Evolutionary conservation across 2,797 vertebrate species (phyloP).

Genomic region (Alexandromys oeconomus): DNA sequence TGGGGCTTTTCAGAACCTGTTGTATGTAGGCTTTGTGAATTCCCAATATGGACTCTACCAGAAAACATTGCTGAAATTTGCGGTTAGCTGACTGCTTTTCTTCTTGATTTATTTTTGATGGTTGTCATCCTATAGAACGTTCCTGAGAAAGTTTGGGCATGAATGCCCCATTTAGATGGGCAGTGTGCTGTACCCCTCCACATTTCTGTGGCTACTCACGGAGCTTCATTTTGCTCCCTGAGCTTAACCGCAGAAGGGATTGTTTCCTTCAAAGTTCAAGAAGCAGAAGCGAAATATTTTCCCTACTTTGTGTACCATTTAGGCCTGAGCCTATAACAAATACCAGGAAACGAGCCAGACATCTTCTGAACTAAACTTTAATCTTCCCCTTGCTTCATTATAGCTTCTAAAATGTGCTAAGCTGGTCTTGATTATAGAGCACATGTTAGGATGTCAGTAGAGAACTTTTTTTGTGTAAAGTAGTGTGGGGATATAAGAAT

Average conservation of each 20-base stretch:
- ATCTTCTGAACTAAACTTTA: constrained; percentile 46
- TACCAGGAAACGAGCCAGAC: constrained; percentile 41
- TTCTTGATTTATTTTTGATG: background rate
- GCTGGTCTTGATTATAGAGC: constrained; percentile 46
- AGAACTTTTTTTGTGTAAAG: background rate
- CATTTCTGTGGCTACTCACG: background rate
- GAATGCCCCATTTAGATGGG: background rate
- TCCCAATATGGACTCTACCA: background rate
- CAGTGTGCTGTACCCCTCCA: background rate
- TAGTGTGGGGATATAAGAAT: constrained; percentile 5
- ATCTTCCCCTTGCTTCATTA: background rate
- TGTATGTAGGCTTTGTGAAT: background rate
- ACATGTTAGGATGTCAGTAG: background rate
- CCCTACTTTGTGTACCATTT: background rate
- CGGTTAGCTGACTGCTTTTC: background rate
- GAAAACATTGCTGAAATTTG: background rate
- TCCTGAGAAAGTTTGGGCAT: background rate
- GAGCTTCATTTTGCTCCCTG: background rate
- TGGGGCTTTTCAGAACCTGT: background rate
- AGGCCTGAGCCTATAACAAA: constrained; percentile 4
- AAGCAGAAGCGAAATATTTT: constrained; percentile 17
- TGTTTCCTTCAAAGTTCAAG: background rate
- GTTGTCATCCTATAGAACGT: background rate
- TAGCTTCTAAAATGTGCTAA: background rate
- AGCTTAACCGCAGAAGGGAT: background rate